Percentiles rank a stretch among this genome's conserved stretches.
phyloP scores from a whole-genome alignment of 2,113 vertebrate genomes.

The rat (Rattus norvegicus) region GRCr8 NC_086028.1:42749001-42749500 shows the following conservation, averaged over 20 bases:
- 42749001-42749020: no score
- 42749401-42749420: neutral
- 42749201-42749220: neutral
- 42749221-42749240: neutral
- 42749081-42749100: neutral
- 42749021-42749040: no score
- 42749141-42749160: neutral
- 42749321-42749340: neutral
- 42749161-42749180: neutral
- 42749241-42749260: neutral
- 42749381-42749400: neutral
- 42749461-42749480: neutral
- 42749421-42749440: neutral
- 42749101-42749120: neutral
- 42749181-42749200: neutral
- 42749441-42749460: neutral
- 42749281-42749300: neutral
- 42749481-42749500: neutral
- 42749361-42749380: neutral
- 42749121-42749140: neutral
- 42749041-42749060: no score
- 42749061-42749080: neutral
- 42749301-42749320: neutral
- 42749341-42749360: neutral
- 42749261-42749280: no score